phyloP scores from a whole-genome alignment of 2,888 invertebrate species.

The Rhagonycha fulva region DNA sequence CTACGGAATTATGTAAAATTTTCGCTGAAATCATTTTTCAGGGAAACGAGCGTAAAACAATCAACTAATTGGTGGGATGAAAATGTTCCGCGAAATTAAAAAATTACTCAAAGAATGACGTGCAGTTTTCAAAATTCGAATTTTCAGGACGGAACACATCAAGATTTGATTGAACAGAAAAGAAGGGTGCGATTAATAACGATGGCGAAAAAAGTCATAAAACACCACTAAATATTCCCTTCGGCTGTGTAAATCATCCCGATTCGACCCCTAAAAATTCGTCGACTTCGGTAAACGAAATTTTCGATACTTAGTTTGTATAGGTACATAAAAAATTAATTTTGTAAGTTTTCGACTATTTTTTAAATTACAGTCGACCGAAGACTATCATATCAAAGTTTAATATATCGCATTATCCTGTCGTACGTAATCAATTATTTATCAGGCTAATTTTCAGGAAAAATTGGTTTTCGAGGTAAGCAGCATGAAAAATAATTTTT shows the following conservation, averaged over 20 bases:
- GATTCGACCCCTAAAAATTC: not conserved
- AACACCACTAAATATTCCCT: not conserved
- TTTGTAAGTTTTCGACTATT: not conserved
- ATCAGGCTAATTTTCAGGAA: not conserved
- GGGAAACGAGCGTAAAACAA: not conserved
- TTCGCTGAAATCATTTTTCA: not conserved
- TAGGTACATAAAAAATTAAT: not conserved
- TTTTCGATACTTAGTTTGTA: not conserved
- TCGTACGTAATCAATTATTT: not conserved
- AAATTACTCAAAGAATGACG: not conserved
- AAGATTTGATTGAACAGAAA: not conserved
- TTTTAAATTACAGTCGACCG: not conserved
- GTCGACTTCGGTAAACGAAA: not conserved
- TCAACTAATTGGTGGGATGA: not conserved
- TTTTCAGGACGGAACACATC: too few species aligned
- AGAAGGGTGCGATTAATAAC: not conserved
- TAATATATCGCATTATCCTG: not conserved
- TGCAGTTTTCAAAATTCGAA: not conserved
- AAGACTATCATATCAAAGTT: not conserved
- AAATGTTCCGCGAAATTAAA: not conserved
- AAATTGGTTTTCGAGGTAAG: not conserved
- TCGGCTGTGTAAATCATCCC: not conserved
- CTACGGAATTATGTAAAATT: too few species aligned
- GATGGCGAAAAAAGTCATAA: not conserved
- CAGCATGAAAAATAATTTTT: too few species aligned